Percentiles rank a stretch among this genome's conserved stretches.
Conservation (phyloP, 2,888 invertebrate species). For the Erannis defoliaria region DNA sequence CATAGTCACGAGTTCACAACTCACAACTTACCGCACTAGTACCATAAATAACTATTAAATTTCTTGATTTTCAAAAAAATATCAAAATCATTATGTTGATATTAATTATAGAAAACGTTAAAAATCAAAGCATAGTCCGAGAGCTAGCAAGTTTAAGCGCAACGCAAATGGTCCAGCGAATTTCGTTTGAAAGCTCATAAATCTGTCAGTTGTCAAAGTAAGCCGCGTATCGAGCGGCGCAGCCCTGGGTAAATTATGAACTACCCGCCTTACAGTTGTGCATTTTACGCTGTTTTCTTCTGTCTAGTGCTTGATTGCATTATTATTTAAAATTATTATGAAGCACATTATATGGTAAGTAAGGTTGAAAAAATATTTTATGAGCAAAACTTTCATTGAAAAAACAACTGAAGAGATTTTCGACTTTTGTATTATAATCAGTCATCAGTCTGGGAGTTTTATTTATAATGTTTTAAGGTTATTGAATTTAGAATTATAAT, state of each 20-base stretch:
- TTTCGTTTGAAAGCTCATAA: conserved; percentile 81
- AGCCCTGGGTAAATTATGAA: conserved; percentile 81
- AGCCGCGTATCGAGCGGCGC: conserved; percentile 82
- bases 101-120: neutral
- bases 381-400: conserved; percentile 7
- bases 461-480: too few species aligned
- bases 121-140: conserved; percentile 34
- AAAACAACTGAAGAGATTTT: too few species aligned
- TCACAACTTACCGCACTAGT: too few species aligned
- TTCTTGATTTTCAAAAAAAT: too few species aligned
- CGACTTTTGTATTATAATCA: too few species aligned
- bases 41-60: too few species aligned
- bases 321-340: conserved; percentile 29
- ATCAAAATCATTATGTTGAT: too few species aligned
- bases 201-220: conserved; percentile 84
- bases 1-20: too few species aligned
- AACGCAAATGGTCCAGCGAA: conserved; percentile 65
- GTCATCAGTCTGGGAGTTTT: too few species aligned
- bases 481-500: too few species aligned
- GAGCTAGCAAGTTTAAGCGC: conserved; percentile 46
- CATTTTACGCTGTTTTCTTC: conserved; percentile 43
- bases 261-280: conserved; percentile 57
- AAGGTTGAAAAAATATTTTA: neutral
- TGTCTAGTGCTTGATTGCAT: conserved; percentile 40
- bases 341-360: neutral